Evolutionary conservation across 2,888 invertebrate genomes (phyloP), one percentile per base, ranked within the genome.

Genomic region (Chironomus riparius): DNA sequence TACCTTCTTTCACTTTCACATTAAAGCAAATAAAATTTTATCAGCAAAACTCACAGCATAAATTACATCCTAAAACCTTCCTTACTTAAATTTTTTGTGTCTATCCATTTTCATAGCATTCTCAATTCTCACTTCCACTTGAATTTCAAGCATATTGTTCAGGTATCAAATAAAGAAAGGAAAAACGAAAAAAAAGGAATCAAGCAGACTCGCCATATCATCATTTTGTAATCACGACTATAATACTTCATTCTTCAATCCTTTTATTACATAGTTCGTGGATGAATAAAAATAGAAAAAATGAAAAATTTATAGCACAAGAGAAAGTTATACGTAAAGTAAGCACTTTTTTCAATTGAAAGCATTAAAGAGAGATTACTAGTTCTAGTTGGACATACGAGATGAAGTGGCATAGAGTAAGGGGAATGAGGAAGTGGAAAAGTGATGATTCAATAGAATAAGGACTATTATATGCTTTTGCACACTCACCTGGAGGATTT

Each of bases 361-460:
- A 24, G 65, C 65, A 65, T 65, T 65, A 65, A 65, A 65, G 21
- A 21, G 65, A 65, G 65, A 65, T 65, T 65, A 65, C 65, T 65
- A 22, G 18, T 65, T 21, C 24, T 65, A 65, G 18, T 24, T 65
- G 65, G 22, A 24, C 65, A 56, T 56, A 38, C 38, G 38, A 38
- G 15, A 56, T 56, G 56, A 15, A 56, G 56, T 15, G 18, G 18
- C n/a, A 56, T 18, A 56, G 18, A 18, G 56, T 56, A 6, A 18
- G 18, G 56, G 6, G 18, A 18, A 24, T 24, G 24, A n/a, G 13
- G 13, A n/a, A 50, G 50, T 3, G 15, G 65, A 65, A 65, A 56
- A 65, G 65, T 65, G 65, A 65, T 65, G 65, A 65, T 65, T 65
- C 24, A 65, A 65, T 65, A 13, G 21, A 65, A 65, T 21, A 22